These are phyloP conservation scores for Carassius carassius DNA, from an alignment of 2,113 vertebrate genomes.

Conservation along the genomic window DNA sequence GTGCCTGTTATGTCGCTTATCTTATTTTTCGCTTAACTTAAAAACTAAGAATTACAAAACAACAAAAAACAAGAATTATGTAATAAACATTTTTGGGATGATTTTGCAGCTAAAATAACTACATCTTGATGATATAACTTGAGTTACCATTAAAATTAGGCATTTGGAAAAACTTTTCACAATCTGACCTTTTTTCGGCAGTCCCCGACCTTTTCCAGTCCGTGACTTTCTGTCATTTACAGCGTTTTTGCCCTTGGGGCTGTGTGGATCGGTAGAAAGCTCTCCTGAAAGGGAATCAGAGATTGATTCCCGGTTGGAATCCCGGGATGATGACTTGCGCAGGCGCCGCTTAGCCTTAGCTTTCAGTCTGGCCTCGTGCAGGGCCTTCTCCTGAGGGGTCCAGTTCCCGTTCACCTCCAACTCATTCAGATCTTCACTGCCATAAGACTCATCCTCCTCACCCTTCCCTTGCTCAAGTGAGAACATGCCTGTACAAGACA, in stretches of 20 bases:
- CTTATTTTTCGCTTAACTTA: background rate
- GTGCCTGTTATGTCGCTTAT: background rate
- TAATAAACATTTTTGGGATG: background rate
- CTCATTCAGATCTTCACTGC: constrained; percentile 70
- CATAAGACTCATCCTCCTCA: constrained; percentile 44
- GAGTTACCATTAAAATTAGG: background rate
- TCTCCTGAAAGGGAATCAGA: constrained; percentile 71
- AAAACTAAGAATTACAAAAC: background rate
- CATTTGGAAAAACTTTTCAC: background rate
- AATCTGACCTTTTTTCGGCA: constrained; percentile 84
- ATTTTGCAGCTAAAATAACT: background rate
- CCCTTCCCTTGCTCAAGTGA: constrained; percentile 42
- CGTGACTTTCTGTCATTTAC: constrained; percentile 81
- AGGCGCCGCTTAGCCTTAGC: constrained; percentile 83
- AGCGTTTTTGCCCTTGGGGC: constrained; percentile 74
- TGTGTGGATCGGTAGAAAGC: constrained; percentile 68
- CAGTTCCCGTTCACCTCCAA: constrained; percentile 75
- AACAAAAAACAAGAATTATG: background rate
- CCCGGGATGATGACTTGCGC: constrained; percentile 82
- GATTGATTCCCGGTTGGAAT: constrained; percentile 78
- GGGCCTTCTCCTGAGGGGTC: constrained; percentile 84
- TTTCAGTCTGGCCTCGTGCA: constrained; percentile 82
- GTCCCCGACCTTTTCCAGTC: constrained; percentile 82
- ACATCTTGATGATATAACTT: background rate
- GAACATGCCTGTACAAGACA: constrained; percentile 61